Evolutionary conservation across 2,888 invertebrate species (phyloP).

Genomic region (Rhorus exstirpatorius): DNA sequence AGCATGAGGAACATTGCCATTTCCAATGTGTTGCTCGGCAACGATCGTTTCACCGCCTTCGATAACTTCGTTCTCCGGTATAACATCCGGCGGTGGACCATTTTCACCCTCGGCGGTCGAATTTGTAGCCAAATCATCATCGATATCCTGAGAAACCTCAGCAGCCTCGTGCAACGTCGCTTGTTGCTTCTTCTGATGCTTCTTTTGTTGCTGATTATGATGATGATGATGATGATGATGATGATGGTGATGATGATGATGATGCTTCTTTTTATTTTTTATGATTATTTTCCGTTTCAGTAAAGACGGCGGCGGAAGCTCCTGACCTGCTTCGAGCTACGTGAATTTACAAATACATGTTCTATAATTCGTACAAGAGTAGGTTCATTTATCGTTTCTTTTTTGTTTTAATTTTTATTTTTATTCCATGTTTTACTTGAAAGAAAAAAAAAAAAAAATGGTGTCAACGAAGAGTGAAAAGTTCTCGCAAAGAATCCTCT

Average conservation of each 20-base stretch:
- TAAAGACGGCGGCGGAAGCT: constrained; percentile 94
- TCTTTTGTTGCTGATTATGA: constrained; percentile 91
- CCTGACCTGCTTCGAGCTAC: constrained; percentile 90
- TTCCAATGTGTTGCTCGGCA: constrained; percentile 86
- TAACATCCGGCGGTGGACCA: constrained; percentile 82
- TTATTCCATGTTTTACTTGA: too few species aligned
- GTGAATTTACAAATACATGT: constrained; percentile 22
- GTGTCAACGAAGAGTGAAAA: too few species aligned
- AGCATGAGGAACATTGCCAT: constrained; percentile 89
- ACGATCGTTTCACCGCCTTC: constrained; percentile 76
- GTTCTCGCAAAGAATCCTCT: too few species aligned
- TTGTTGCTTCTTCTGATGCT: constrained; percentile 86
- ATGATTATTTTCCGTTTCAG: constrained; percentile 97
- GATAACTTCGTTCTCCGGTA: constrained; percentile 80
- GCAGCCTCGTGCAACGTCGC: constrained; percentile 84
- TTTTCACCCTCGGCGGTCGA: constrained; percentile 82
- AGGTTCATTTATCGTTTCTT: too few species aligned
- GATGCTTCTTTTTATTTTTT: constrained; percentile 98
- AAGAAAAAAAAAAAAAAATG: too few species aligned
- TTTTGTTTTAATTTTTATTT: too few species aligned
- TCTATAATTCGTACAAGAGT: too few species aligned
- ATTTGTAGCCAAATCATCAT: constrained; percentile 85
- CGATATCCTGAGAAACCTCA: constrained; percentile 84
- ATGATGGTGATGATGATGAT: constrained; percentile 92
- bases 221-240: constrained; percentile 92